A percentile compares a stretch with the other conserved stretches of the same genome.
These are phyloP conservation scores for Toxostoma redivivum DNA, from an alignment of 2,113 vertebrate species.

Conservation along the genomic window DNA sequence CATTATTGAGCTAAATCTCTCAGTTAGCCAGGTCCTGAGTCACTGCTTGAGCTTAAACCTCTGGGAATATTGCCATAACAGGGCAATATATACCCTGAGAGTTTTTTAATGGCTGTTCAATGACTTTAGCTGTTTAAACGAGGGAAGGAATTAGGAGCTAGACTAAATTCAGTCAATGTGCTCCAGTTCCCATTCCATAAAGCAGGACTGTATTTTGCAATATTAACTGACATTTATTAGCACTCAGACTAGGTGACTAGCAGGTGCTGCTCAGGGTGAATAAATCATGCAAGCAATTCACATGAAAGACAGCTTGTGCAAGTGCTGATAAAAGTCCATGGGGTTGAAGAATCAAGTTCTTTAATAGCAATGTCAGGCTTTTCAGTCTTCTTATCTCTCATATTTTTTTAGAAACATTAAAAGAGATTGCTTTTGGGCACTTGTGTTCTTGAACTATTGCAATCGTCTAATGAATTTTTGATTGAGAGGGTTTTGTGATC, in stretches of 20 bases:
- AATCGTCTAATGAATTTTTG: conserved; percentile 54
- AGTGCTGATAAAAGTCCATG: neutral
- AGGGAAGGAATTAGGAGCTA: neutral
- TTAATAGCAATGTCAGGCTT: conserved; percentile 19
- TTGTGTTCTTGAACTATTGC: conserved; percentile 52
- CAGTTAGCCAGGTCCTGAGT: conserved; percentile 17
- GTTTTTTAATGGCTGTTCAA: conserved; percentile 16
- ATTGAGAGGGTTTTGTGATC: conserved; percentile 42
- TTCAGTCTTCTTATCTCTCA: conserved; percentile 37
- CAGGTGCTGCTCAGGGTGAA: conserved; percentile 23
- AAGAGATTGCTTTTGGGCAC: conserved; percentile 48
- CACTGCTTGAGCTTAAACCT: neutral
- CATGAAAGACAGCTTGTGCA: neutral
- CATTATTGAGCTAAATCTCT: conserved; percentile 21
- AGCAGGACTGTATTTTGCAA: neutral
- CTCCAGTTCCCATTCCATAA: neutral
- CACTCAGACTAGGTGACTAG: neutral
- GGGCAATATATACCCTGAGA: neutral
- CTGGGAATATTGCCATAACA: conserved; percentile 13
- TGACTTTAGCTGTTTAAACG: neutral
- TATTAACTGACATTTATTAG: neutral
- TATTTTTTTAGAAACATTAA: conserved; percentile 48
- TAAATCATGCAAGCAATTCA: conserved; percentile 35
- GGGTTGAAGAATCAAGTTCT: conserved; percentile 21
- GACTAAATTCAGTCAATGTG: neutral